Conservation (phyloP, 2,888 invertebrate species). For the Conistra vaccinii region DNA sequence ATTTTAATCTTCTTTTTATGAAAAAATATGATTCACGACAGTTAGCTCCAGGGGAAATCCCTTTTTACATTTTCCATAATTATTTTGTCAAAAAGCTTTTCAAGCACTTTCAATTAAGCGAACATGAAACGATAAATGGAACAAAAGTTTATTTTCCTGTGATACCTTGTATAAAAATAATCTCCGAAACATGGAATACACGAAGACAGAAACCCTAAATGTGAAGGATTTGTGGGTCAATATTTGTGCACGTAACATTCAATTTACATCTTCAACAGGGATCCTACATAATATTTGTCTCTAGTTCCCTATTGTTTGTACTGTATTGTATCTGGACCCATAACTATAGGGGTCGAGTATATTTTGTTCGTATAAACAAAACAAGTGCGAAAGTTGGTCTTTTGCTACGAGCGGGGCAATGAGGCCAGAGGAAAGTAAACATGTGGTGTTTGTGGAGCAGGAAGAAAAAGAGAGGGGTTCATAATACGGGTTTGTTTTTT, state of each 20-base stretch:
- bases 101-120: too few species aligned
- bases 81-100: too few species aligned
- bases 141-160: neutral
- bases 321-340: conserved; percentile 42
- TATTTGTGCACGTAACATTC: conserved; percentile 25
- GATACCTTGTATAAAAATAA: too few species aligned
- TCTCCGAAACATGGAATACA: neutral
- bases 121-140: neutral
- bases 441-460: conserved; percentile 3
- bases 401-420: conserved; percentile 32
- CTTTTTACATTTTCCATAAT: too few species aligned
- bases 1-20: too few species aligned
- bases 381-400: conserved; percentile 56
- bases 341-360: conserved; percentile 46
- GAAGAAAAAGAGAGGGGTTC: conserved; percentile 17
- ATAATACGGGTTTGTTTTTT: neutral
- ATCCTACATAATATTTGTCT: conserved; percentile 50
- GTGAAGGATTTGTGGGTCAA: neutral
- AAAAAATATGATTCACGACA: too few species aligned
- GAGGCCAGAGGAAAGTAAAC: conserved; percentile 38
- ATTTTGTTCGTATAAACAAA: conserved; percentile 59
- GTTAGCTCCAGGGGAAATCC: too few species aligned
- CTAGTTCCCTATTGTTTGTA: conserved; percentile 50
- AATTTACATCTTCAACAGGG: conserved; percentile 31
- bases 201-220: neutral